These are phyloP conservation scores for Erpobdella octoculata DNA, from an alignment of 2,888 invertebrate genomes.

Conservation along the genomic window DNA sequence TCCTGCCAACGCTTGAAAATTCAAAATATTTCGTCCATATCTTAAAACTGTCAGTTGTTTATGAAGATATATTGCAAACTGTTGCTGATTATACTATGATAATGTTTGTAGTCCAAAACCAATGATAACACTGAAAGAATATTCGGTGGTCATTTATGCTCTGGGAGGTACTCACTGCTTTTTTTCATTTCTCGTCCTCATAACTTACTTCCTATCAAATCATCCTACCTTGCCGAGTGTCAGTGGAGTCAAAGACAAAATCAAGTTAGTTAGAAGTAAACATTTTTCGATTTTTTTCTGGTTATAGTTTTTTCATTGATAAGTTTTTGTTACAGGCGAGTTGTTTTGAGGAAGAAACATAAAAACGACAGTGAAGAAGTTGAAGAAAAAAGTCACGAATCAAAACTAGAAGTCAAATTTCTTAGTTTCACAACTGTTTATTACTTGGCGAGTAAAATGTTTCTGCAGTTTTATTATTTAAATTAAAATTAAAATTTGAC, in stretches of 20 bases:
- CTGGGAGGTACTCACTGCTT: slow-evolving; percentile 40
- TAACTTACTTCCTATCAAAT: slow-evolving; percentile 41
- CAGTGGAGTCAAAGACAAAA: slow-evolving; percentile 23
- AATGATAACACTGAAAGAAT: slow-evolving; percentile 35
- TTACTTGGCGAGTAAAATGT: slow-evolving; percentile 37
- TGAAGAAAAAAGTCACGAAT: slow-evolving; percentile 35
- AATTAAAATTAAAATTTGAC: background rate
- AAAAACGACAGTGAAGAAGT: slow-evolving; percentile 29
- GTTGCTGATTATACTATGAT: no score
- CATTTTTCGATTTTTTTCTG: background rate
- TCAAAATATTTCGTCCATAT: no score
- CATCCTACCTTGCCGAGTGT: slow-evolving; percentile 39
- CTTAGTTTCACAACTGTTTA: slow-evolving; percentile 40
- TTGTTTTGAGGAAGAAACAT: background rate
- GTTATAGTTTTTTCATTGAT: slow-evolving; percentile 8
- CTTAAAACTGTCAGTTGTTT: no score
- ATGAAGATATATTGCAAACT: no score
- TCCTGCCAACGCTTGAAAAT: no score
- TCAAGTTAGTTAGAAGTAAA: slow-evolving; percentile 30
- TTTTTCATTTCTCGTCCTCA: slow-evolving; percentile 40
- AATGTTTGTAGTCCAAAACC: slow-evolving; percentile 37
- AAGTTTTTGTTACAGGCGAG: background rate
- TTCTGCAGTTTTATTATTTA: background rate
- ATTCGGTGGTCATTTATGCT: slow-evolving; percentile 38
- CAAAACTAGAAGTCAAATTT: slow-evolving; percentile 39